A percentile compares a stretch with the other conserved stretches of the same genome.
Conservation (phyloP, 2,113 vertebrate species). For the Lycaon pictus region DNA sequence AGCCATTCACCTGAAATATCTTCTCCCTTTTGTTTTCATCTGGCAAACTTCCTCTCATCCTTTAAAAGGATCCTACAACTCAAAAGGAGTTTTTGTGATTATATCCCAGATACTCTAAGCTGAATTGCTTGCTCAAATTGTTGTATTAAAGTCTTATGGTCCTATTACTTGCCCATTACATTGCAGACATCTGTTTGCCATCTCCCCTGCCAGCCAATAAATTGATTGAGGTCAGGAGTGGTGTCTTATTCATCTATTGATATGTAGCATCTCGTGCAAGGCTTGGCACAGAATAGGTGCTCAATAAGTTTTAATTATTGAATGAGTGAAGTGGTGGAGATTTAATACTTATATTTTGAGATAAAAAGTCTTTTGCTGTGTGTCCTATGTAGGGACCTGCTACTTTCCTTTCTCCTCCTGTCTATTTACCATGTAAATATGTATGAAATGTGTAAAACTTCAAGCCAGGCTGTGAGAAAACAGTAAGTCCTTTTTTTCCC, state of each 20-base stretch:
- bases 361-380: background rate
- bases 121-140: background rate
- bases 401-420: background rate
- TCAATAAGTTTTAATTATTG: background rate
- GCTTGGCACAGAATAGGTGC: background rate
- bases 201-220: background rate
- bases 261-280: background rate
- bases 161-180: background rate
- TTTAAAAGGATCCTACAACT: background rate
- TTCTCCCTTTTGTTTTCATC: background rate
- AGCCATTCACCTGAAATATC: background rate
- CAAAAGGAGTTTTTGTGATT: background rate
- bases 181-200: background rate
- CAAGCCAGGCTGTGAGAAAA: background rate
- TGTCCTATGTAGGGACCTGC: background rate
- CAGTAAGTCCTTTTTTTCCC: background rate
- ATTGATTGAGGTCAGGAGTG: background rate
- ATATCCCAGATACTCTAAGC: background rate
- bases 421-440: background rate
- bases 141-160: background rate
- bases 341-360: background rate
- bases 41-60: background rate
- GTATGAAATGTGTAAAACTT: background rate
- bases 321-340: background rate
- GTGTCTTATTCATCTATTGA: background rate